Conservation (phyloP, 2,797 vertebrate genomes). For the Chiroxiphia lanceolata region DNA sequence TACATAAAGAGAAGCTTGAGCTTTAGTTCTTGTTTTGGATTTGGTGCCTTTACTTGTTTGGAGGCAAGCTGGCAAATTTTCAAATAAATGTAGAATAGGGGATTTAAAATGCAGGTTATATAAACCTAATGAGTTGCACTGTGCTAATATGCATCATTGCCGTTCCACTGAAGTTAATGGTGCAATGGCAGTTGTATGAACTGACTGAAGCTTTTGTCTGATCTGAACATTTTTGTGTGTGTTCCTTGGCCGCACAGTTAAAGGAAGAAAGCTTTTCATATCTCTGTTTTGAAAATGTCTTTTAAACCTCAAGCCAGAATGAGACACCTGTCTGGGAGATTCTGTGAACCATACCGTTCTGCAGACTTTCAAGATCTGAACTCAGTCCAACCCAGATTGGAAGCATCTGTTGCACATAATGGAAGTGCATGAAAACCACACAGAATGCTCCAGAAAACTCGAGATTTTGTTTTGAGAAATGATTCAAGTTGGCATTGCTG, state of each 20-base stretch:
- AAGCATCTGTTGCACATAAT: constrained; percentile 4
- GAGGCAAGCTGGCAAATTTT: background rate
- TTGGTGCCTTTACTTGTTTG: background rate
- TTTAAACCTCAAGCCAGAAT: background rate
- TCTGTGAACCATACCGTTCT: background rate
- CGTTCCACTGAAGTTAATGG: background rate
- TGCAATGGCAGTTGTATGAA: background rate
- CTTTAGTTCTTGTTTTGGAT: background rate
- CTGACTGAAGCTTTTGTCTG: background rate
- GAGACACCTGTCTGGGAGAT: background rate
- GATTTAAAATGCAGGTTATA: background rate
- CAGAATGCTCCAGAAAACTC: background rate
- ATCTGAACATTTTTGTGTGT: background rate
- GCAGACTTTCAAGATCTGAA: background rate
- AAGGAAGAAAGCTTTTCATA: background rate
- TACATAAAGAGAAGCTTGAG: background rate
- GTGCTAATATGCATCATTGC: background rate
- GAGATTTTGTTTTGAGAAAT: background rate
- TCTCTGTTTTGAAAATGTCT: background rate
- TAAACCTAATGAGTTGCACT: background rate
- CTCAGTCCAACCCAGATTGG: background rate
- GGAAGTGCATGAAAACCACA: background rate
- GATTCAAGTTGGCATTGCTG: background rate
- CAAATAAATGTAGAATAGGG: background rate
- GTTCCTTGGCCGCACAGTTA: background rate